phyloP scores from a whole-genome alignment of 2,888 invertebrate genomes.

The Caprella mutica region DNA sequence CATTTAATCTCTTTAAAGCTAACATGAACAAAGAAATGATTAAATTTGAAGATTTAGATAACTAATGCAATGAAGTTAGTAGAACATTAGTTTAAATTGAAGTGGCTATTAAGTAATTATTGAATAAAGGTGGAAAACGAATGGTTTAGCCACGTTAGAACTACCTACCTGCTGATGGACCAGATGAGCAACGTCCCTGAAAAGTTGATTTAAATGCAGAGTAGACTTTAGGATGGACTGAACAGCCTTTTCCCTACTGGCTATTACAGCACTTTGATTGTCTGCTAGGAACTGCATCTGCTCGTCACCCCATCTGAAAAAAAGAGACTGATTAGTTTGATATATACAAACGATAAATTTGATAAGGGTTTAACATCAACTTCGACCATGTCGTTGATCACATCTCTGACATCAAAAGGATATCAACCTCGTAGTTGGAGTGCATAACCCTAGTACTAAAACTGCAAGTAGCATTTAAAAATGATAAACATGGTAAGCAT shows the following conservation, averaged over 20 bases:
- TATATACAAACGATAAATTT: neutral
- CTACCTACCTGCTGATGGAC: slow-evolving; percentile 47
- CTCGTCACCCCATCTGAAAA: slow-evolving; percentile 25
- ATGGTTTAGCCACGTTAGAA: neutral
- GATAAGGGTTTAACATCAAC: too few species aligned
- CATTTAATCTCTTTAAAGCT: too few species aligned
- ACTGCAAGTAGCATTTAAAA: too few species aligned
- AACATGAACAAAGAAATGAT: neutral
- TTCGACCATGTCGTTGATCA: too few species aligned
- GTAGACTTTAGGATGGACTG: slow-evolving; percentile 84
- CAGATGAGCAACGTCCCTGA: slow-evolving; percentile 58
- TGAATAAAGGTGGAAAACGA: neutral
- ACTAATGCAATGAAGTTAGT: neutral
- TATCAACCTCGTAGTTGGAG: too few species aligned
- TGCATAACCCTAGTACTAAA: too few species aligned
- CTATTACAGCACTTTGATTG: slow-evolving; percentile 36
- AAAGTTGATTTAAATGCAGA: slow-evolving; percentile 84
- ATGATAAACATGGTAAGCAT: too few species aligned
- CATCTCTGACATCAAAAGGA: too few species aligned
- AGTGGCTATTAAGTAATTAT: neutral
- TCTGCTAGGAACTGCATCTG: slow-evolving; percentile 23
- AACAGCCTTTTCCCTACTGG: slow-evolving; percentile 73
- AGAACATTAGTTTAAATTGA: neutral
- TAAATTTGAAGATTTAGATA: neutral
- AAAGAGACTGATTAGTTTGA: neutral